Evolutionary conservation across 1,140 invertebrate species (phyloP), one percentile per base, ranked within the genome.

Genomic region (Dendroctonus ponderosae): DNA sequence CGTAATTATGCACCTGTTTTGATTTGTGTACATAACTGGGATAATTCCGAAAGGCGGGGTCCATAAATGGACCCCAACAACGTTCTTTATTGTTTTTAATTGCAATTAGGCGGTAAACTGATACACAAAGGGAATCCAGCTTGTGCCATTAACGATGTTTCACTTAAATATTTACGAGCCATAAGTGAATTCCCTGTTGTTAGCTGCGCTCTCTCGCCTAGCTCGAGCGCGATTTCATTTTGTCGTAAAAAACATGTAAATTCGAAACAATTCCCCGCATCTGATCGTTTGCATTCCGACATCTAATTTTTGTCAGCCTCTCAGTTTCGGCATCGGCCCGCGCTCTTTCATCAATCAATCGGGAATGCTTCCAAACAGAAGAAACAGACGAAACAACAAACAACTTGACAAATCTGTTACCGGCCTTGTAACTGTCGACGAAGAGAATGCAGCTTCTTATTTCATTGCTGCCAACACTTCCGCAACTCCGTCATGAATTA

Each of bases 1-100:
- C 43, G 43, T 46, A 11, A 46, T 46, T 12, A 46, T 46, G 12
- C 43, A 46, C 43, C 43, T 46, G 43, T 46, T 46, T 46, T 46
- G 43, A 46, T 46, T 12, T 46, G 43, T 46, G 12, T 12, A 46
- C 43, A 11, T 46, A 46, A 46, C 43, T 11, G 8, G 43, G 50
- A 26, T 52, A 52, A 52, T 52, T 52, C 26, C 50, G 9, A 52
- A 52, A 14, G 53, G 37, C 53, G 53, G 50, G 60, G 49, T 8
- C 14, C 14, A 41, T 7, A 58, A 58, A 48, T 56, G 43, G 43
- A 54, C 62, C 72, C 68, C 66, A 57, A 48, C 57, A 59, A 65
- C 63, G 64, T 57, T 69, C 66, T 58, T 72, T 74, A 72, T 72
- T 74, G 70, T 72, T 74, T 72, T 72, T 70, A 72, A 67, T 69